phyloP scores from a whole-genome alignment of 2,113 vertebrate genomes.

The Nerophis lumbriciformis region DNA sequence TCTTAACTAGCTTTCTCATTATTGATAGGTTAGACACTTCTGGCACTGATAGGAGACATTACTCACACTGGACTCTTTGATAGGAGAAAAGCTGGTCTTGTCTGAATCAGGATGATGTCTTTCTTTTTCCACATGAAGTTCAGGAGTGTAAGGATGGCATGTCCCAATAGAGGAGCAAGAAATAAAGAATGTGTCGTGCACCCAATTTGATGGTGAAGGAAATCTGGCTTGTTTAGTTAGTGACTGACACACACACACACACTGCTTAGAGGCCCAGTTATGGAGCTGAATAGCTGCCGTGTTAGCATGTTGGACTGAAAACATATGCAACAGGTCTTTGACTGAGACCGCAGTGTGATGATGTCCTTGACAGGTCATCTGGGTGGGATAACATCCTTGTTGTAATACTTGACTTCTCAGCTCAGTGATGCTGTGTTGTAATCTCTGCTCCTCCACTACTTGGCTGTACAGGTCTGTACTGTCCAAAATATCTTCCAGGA shows the following conservation, averaged over 20 bases:
- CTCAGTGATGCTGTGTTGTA: slow-evolving; percentile 24
- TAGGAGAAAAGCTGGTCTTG: neutral
- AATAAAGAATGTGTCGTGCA: slow-evolving; percentile 11
- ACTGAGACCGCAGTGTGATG: slow-evolving; percentile 41
- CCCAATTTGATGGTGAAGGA: slow-evolving; percentile 29
- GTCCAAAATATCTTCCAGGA: slow-evolving; percentile 59
- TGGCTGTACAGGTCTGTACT: slow-evolving; percentile 58
- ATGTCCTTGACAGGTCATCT: slow-evolving; percentile 6
- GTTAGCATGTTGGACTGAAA: slow-evolving; percentile 52
- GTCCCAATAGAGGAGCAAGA: neutral
- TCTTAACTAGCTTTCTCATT: neutral
- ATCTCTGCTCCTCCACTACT: slow-evolving; percentile 42
- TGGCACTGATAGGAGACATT: slow-evolving; percentile 4
- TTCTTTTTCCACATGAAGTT: slow-evolving; percentile 3
- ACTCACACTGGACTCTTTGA: neutral
- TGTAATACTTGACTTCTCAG: slow-evolving; percentile 28
- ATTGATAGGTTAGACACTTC: neutral
- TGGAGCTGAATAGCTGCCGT: slow-evolving; percentile 47
- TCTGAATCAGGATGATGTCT: neutral
- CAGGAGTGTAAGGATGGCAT: neutral
- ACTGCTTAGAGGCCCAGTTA: slow-evolving; percentile 44
- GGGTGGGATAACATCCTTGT: slow-evolving; percentile 3
- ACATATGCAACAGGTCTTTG: slow-evolving; percentile 43
- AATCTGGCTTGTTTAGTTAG: neutral
- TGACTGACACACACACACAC: slow-evolving; percentile 6